These are phyloP conservation scores for Manis javanica DNA, from an alignment of 2,797 vertebrate genomes.

Conservation along the genomic window DNA sequence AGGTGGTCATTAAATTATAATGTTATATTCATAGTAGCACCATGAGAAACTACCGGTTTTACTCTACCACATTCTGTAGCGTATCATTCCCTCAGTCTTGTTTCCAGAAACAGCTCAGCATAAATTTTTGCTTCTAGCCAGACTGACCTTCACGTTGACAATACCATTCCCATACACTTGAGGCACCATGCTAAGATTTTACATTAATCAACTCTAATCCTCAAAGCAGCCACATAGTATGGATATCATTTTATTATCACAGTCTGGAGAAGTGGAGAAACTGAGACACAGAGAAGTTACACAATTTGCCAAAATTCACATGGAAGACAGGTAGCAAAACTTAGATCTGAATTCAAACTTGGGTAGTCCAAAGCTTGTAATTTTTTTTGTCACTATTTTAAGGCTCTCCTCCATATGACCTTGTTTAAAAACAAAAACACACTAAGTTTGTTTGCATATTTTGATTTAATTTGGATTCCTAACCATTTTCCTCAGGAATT, in stretches of 20 bases:
- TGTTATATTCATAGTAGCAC: neutral
- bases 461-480: neutral
- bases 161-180: neutral
- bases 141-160: neutral
- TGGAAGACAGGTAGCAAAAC: neutral
- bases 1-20: neutral
- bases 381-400: neutral
- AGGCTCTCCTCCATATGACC: neutral
- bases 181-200: neutral
- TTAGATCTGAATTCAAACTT: neutral
- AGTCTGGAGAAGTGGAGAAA: neutral
- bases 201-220: neutral
- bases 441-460: neutral
- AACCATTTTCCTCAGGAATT: neutral
- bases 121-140: neutral
- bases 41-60: neutral
- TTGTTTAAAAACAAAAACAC: neutral
- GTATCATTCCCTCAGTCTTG: neutral
- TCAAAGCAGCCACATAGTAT: neutral
- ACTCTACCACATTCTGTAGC: neutral
- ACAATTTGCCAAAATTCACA: neutral
- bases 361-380: accelerated
- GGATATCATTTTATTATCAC: neutral
- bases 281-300: neutral
- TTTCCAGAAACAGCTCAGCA: neutral